These are phyloP conservation scores for Neodiprion fabricii DNA, from an alignment of 1,140 invertebrate genomes.

Conservation along the genomic window DNA sequence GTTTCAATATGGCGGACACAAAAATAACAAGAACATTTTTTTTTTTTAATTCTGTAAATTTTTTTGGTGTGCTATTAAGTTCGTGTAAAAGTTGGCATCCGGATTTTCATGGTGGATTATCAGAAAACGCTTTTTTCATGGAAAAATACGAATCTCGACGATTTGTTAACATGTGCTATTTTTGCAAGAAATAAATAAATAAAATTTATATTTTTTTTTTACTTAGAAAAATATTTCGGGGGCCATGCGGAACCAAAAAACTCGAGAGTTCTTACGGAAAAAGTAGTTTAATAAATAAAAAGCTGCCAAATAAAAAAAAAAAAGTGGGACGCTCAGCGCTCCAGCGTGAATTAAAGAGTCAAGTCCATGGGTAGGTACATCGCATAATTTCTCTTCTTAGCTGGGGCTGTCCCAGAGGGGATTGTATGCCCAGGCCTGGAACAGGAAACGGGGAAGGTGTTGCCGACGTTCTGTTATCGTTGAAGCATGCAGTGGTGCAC, in stretches of 20 bases:
- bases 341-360: no score
- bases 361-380: no score
- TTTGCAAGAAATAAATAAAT: not conserved
- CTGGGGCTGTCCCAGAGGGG: conserved; percentile 56
- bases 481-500: conserved; percentile 88
- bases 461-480: conserved; percentile 82
- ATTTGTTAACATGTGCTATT: not conserved
- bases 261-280: no score
- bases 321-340: no score
- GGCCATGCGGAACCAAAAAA: no score
- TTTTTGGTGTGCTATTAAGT: no score
- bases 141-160: not conserved
- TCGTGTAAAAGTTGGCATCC: not conserved
- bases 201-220: not conserved
- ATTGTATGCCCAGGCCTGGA: conserved; percentile 49
- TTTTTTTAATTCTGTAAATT: not conserved
- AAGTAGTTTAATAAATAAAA: no score
- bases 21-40: not conserved
- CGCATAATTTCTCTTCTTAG: conserved; percentile 27
- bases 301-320: no score
- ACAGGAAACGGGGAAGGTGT: conserved; percentile 68
- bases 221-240: no score
- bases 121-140: no score
- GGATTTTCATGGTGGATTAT: not conserved
- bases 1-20: no score